These are phyloP conservation scores for Andrena minutula DNA, from an alignment of 2,888 invertebrate species.

Conservation along the genomic window DNA sequence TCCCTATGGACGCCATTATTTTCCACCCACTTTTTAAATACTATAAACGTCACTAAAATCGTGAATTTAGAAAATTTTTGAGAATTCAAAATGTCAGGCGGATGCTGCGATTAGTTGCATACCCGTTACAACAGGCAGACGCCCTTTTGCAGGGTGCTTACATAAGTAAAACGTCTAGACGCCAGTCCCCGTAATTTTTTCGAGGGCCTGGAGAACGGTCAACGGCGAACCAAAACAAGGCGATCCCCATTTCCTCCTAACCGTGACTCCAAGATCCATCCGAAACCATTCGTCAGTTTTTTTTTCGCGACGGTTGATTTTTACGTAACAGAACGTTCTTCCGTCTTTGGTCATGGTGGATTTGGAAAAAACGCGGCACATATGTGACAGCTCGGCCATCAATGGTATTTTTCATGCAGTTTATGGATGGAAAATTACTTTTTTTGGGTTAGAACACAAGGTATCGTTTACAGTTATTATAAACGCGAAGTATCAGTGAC, in stretches of 20 bases:
- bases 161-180: constrained; percentile 15
- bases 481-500: too few species aligned
- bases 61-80: background rate
- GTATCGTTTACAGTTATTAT: too few species aligned
- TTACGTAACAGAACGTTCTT: constrained; percentile 22
- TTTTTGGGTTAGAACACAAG: too few species aligned
- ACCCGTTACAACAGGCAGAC: background rate
- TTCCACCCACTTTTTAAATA: too few species aligned
- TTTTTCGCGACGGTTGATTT: constrained; percentile 1
- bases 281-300: constrained; percentile 8
- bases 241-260: constrained; percentile 18
- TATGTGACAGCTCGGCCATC: background rate
- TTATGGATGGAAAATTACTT: background rate
- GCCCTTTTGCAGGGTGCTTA: constrained; percentile 7
- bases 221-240: constrained; percentile 22
- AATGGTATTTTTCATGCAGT: background rate
- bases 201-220: background rate
- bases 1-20: too few species aligned
- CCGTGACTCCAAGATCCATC: constrained; percentile 8
- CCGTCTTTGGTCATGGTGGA: background rate
- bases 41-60: background rate
- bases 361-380: background rate
- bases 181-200: constrained; percentile 2
- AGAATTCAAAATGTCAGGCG: background rate
- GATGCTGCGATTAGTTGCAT: background rate